These are phyloP conservation scores for Martes martes DNA, from an alignment of 2,113 vertebrate genomes.

Conservation along the genomic window DNA sequence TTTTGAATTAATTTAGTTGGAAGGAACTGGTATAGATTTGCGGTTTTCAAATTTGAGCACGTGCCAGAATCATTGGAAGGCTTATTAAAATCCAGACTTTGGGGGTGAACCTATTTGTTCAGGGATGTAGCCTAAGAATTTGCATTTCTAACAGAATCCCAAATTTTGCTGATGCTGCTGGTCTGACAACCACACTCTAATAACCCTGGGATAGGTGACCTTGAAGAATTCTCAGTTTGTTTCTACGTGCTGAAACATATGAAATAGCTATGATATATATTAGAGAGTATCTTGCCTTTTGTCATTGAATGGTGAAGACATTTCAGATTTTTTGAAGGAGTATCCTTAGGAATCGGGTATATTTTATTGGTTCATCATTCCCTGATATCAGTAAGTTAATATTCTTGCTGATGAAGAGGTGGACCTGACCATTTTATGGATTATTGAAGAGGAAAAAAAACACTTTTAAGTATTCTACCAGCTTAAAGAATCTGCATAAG, in stretches of 20 bases:
- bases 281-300: not conserved
- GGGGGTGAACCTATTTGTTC: not conserved
- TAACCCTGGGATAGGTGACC: not conserved
- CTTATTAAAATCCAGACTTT: not conserved
- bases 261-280: not conserved
- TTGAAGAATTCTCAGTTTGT: not conserved
- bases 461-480: not conserved
- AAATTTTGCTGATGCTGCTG: not conserved
- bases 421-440: not conserved
- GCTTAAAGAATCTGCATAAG: constrained; percentile 7
- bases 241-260: not conserved
- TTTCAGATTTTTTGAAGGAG: not conserved
- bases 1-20: not conserved
- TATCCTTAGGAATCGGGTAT: not conserved
- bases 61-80: not conserved
- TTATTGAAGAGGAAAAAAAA: not conserved
- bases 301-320: not conserved
- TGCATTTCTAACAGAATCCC: not conserved
- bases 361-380: not conserved
- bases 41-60: not conserved
- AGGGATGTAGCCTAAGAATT: not conserved
- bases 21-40: not conserved
- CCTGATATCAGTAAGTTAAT: not conserved
- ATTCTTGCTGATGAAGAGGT: not conserved
- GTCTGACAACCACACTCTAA: not conserved